Conservation (phyloP, 1,140 invertebrate species). For the Orius laevigatus region DNA sequence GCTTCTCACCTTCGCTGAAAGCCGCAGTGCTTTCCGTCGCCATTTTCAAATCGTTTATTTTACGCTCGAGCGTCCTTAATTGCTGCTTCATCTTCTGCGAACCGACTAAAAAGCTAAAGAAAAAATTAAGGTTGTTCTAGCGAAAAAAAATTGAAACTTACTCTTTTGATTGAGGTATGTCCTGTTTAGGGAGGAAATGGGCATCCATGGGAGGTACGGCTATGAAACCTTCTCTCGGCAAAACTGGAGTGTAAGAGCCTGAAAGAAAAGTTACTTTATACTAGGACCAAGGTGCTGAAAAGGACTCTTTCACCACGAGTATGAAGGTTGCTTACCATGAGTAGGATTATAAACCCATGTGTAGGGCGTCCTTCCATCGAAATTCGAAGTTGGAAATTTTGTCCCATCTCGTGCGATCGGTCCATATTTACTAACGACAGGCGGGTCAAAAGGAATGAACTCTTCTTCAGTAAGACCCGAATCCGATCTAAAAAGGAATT, state of each 20-base stretch:
- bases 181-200: conserved; percentile 1
- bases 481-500: conserved; percentile 16
- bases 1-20: conserved; percentile 35
- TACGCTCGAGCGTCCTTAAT: conserved; percentile 42
- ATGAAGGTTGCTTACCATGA: too few relatives aligned
- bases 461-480: conserved; percentile 36
- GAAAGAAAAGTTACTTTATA: too few relatives aligned
- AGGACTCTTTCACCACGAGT: too few relatives aligned
- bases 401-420: conserved; percentile 49
- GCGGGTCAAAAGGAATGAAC: conserved; percentile 56
- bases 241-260: too few relatives aligned
- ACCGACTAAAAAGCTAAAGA: conserved; percentile 35
- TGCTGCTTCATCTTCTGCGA: conserved; percentile 45
- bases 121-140: conserved; percentile 12
- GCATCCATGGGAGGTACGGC: neutral
- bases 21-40: conserved; percentile 31
- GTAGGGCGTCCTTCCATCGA: conserved; percentile 1
- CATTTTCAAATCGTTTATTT: conserved; percentile 45
- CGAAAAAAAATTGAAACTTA: conserved; percentile 18
- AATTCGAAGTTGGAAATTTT: conserved; percentile 2
- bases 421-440: conserved; percentile 56
- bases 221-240: conserved; percentile 7
- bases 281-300: too few relatives aligned
- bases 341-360: conserved; percentile 16
- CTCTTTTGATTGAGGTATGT: conserved; percentile 27